A percentile compares a stretch with the other conserved stretches of the same genome.
Evolutionary conservation across 1,140 invertebrate species (phyloP).

Genomic region (Drosophila micromelanica): DNA sequence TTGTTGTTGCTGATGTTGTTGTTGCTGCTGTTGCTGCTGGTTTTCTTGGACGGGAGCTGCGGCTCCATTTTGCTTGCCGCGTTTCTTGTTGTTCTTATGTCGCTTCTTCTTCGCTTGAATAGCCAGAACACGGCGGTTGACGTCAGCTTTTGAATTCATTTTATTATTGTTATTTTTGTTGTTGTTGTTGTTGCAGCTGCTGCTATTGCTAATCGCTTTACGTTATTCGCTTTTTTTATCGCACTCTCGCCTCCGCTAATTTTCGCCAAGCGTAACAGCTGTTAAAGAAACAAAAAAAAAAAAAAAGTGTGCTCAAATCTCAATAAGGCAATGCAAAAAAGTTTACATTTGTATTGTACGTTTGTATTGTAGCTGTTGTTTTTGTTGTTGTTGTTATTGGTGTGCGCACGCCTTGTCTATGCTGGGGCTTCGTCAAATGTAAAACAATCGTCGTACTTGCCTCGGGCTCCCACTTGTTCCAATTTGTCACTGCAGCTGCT

Average conservation of each 20-base stretch:
- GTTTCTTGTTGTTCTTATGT: slow-evolving; percentile 93
- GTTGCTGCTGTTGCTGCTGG: slow-evolving; percentile 44
- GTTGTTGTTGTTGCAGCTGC: slow-evolving; percentile 18
- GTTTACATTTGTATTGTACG: slow-evolving; percentile 51
- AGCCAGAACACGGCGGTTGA: slow-evolving; percentile 93
- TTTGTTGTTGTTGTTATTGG: slow-evolving; percentile 42
- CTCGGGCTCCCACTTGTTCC: slow-evolving; percentile 66
- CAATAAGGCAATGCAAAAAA: slow-evolving; percentile 72
- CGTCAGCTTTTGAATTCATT: slow-evolving; percentile 94
- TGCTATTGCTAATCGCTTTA: no score
- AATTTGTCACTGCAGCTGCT: slow-evolving; percentile 56
- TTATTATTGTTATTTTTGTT: slow-evolving; percentile 33
- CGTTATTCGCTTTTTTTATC: slow-evolving; percentile 19
- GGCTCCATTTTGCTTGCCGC: slow-evolving; percentile 85
- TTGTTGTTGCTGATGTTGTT: slow-evolving; percentile 37
- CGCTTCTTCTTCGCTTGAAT: slow-evolving; percentile 95
- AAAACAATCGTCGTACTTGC: slow-evolving; percentile 53
- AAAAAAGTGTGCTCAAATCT: slow-evolving; percentile 72
- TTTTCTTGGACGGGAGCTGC: slow-evolving; percentile 35
- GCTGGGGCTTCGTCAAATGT: slow-evolving; percentile 44
- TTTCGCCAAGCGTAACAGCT: slow-evolving; percentile 68
- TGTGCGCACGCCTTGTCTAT: slow-evolving; percentile 59
- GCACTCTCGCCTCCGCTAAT: slow-evolving; percentile 49
- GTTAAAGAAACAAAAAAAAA: slow-evolving; percentile 52
- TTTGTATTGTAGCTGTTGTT: slow-evolving; percentile 14